Evolutionary conservation across 2,888 invertebrate genomes (phyloP).

Genomic region (Metellina segmentata): DNA sequence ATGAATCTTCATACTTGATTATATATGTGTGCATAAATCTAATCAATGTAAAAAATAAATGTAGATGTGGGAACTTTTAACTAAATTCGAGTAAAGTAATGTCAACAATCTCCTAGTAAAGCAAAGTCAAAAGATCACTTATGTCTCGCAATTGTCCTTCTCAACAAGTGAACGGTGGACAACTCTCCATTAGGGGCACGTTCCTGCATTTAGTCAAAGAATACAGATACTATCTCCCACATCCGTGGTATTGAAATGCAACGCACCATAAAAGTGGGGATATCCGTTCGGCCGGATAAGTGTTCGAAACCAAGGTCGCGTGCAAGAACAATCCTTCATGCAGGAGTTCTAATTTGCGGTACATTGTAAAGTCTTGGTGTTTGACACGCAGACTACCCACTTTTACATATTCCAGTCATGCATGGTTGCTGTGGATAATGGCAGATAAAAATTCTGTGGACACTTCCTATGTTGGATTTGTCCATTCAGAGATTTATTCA

Average conservation of each 20-base stretch:
- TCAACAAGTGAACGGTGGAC: background rate
- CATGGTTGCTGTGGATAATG: constrained; percentile 18
- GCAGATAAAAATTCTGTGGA: background rate
- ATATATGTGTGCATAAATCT: too few relatives aligned
- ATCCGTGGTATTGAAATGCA: constrained; percentile 40
- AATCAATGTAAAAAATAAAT: too few relatives aligned
- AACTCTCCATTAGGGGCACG: constrained; percentile 26
- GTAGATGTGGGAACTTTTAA: background rate
- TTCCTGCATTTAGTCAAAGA: constrained; percentile 42
- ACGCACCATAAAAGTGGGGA: constrained; percentile 26
- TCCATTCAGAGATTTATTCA: background rate
- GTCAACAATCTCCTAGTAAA: background rate
- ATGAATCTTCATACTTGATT: too few relatives aligned
- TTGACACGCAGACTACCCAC: background rate
- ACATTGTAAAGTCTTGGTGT: background rate
- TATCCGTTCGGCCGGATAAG: constrained; percentile 43
- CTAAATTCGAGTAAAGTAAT: background rate
- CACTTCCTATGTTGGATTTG: background rate
- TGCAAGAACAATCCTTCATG: background rate
- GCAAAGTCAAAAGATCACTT: background rate
- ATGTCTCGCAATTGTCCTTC: background rate
- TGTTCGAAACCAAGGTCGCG: constrained; percentile 53
- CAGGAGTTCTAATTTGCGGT: background rate
- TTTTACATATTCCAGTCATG: constrained; percentile 32
- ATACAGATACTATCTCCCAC: constrained; percentile 52